phyloP scores from a whole-genome alignment of 2,113 vertebrate species.

The Pycnonotus jocosus region DNA sequence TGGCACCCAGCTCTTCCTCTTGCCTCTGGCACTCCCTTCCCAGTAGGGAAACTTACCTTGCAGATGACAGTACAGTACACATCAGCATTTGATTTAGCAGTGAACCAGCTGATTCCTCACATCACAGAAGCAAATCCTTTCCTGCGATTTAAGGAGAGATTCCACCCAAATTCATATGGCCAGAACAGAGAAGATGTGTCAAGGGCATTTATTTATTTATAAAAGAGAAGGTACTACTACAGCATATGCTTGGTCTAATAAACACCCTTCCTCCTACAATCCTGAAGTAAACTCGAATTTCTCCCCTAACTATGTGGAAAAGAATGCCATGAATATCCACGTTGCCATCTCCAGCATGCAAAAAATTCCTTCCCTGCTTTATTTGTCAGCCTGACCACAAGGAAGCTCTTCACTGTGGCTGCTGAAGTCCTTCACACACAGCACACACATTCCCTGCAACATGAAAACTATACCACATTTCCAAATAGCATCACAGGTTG shows the following conservation, averaged over 20 bases:
- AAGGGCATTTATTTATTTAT: not conserved
- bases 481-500: conserved; percentile 35
- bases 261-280: not conserved
- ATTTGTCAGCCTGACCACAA: not conserved
- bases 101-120: not conserved
- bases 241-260: not conserved
- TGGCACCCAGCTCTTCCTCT: not conserved
- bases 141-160: not conserved
- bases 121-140: not conserved
- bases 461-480: not conserved
- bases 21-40: not conserved
- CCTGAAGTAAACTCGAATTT: not conserved
- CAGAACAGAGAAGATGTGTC: not conserved
- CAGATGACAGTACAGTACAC: not conserved
- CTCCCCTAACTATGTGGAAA: not conserved
- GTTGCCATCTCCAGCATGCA: not conserved
- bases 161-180: not conserved
- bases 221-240: not conserved
- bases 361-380: not conserved
- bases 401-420: not conserved
- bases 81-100: not conserved
- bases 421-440: not conserved
- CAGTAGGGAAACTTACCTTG: not conserved
- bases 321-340: not conserved
- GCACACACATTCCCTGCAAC: not conserved